phyloP scores from a whole-genome alignment of 2,888 invertebrate species.

The Mesochorus sp. region DNA sequence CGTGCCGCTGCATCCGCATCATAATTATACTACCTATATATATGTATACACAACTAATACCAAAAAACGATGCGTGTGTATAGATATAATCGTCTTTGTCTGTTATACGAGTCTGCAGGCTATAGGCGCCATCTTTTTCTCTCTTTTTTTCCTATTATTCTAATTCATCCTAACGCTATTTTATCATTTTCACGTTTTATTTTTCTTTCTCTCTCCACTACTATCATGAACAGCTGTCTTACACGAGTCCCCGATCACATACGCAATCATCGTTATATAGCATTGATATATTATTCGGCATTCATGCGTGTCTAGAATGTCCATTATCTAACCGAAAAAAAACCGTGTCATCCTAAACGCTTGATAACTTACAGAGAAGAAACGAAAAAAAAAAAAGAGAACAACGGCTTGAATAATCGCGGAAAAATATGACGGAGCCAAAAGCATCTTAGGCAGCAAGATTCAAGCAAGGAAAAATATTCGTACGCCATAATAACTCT shows the following conservation, averaged over 20 bases:
- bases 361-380: not conserved
- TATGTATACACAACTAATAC: not conserved
- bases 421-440: not conserved
- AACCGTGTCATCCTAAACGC: not conserved
- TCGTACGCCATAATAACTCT: slow-evolving; percentile 39
- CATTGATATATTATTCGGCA: slow-evolving; percentile 46
- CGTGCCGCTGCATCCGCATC: slow-evolving; percentile 40
- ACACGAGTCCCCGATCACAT: not conserved
- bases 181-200: slow-evolving; percentile 1
- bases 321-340: slow-evolving; percentile 21
- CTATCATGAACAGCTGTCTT: slow-evolving; percentile 20
- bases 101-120: slow-evolving; percentile 44
- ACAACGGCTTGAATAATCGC: not conserved
- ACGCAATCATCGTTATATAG: slow-evolving; percentile 32
- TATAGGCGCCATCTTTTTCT: slow-evolving; percentile 25
- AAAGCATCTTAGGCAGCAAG: not conserved
- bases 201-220: not conserved
- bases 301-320: slow-evolving; percentile 15
- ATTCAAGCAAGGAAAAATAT: slow-evolving; percentile 49
- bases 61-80: slow-evolving; percentile 12
- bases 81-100: slow-evolving; percentile 27
- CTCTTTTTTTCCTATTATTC: slow-evolving; percentile 29
- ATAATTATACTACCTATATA: not conserved
- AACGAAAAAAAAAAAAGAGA: slow-evolving; percentile 1
- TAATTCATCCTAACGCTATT: slow-evolving; percentile 33